Base-by-base conservation (phyloP, 2,888 invertebrate genomes). In the Volucella zonaria region DNA sequence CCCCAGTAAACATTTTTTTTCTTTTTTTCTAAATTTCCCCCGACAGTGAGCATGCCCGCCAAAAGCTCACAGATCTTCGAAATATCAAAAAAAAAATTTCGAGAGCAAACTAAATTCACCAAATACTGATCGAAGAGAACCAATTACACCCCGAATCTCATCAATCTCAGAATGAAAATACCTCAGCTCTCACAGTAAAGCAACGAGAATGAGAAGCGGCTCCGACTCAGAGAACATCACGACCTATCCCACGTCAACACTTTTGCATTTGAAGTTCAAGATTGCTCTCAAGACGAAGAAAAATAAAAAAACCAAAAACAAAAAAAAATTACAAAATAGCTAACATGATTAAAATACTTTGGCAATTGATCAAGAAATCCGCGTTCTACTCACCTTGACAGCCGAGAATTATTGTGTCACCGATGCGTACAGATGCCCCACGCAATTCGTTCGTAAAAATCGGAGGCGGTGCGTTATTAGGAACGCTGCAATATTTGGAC, bases 391-490 rank as follows among this genome's bases (percentile, higher is more conserved):
- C 92, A 95, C 95, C 94, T 93, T 96, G 95, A 90, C 96, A 96
- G 88, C 95, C 94, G 86, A 97, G 93, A 45, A 94, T 93, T 86
- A 97, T 92, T 23, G 94, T 93, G 88, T 96, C 96, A 71, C 96
- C 96, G 89, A 97, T 95, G 92, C 94, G 95, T 82, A 96, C 94
- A 88, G 94, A 95, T 90, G 95, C 94, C 91, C 96, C 95, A 89
- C 94, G 94, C 88, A 97, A 92, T 90, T 96, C 95, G 90, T 95
- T 94, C 59, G 94, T 94, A 92, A 97, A 96, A 88, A 95, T 94
- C 87, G 97, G 97, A 61, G 96, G 95, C 74, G 96, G 95, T 82
- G 90, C 89, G 87, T 89, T 91, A 78, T 89, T 89, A 76, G 89
- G 88, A 43, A 90, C 87, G 87, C 90, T 91, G 87, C 42, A 80